Base-by-base conservation (phyloP, 1,140 invertebrate genomes). In the Physella acuta region DNA sequence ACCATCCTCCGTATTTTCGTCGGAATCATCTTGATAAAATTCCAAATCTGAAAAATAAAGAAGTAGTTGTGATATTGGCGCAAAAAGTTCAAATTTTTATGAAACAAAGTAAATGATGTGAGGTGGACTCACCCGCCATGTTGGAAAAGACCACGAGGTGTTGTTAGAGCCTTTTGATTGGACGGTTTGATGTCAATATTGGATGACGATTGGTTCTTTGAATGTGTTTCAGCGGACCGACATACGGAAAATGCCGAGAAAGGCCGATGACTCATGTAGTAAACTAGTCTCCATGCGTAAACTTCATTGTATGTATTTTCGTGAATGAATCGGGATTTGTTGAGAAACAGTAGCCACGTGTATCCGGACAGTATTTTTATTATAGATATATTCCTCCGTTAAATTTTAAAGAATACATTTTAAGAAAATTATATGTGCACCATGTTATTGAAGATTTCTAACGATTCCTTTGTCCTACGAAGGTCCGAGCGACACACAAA, bases 71-170 rank as follows among this genome's bases (percentile, higher is more conserved):
- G 73, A 71, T 73, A 64, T 76, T 72, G 71, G 71, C 73, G 72
- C 71, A 76, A 78, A 53, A 76, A 76, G 67, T 76, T 75, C 44
- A 75, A 79, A 81, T 73, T 75, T 75, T 72, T 69, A 72, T 75
- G 71, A 73, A 78, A 79, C 76, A 81, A 79, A 78, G 70, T 75
- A 75, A 75, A 72, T 75, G 76, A 81, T 79, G 76, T 80, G 79
- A 81, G 77, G 77, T 78, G 76, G 76, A 79, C 82, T 82, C 80
- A 83, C 82, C 82, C 82, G 82, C 82, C 82, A 83, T 83, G 75
- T 82, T 83, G 82, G 77, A 81, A 80, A 80, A 79, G 75, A 78
- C 80, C 80, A 80, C 80, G 76, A 78, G 77, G 75, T 79, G 74
- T 81, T 70, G 72, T 72, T 81, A 69, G 52, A 65, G 62, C 56